Conservation (phyloP, 2,797 vertebrate species). For the Gallirallus australis region DNA sequence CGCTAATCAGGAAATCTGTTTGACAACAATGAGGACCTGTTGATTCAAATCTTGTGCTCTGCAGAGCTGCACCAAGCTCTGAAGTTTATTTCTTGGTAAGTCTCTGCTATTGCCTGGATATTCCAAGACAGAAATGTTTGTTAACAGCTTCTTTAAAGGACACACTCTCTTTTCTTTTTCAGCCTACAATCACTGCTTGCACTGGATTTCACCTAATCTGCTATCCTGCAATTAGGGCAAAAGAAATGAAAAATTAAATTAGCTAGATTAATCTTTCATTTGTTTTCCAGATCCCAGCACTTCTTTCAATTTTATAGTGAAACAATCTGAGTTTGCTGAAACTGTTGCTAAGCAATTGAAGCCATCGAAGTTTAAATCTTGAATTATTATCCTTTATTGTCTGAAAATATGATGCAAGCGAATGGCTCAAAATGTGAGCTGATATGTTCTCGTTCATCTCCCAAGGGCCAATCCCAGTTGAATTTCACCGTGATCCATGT, state of each 20-base stretch:
- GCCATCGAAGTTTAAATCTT: slow-evolving; percentile 21
- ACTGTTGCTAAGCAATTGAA: slow-evolving; percentile 66
- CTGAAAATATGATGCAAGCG: slow-evolving; percentile 7
- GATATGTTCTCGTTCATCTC: not conserved
- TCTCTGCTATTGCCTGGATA: not conserved
- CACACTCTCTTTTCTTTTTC: not conserved
- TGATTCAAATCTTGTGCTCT: slow-evolving; percentile 1
- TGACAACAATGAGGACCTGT: slow-evolving; percentile 44
- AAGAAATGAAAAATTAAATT: not conserved
- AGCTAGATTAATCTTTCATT: not conserved
- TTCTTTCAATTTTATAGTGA: not conserved
- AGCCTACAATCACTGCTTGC: not conserved
- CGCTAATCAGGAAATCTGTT: slow-evolving; percentile 13
- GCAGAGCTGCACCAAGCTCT: not conserved
- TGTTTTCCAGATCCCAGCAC: not conserved
- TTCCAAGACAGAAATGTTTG: not conserved
- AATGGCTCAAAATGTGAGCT: slow-evolving; percentile 4
- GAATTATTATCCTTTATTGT: slow-evolving; percentile 33
- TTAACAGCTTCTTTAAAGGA: not conserved
- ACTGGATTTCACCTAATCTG: not conserved
- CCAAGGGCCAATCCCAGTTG: not conserved
- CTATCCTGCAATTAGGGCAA: not conserved
- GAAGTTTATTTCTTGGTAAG: not conserved
- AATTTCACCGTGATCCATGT: not conserved
- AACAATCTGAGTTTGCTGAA: slow-evolving; percentile 1